A percentile compares a stretch with the other conserved stretches of the same genome.
Conservation (phyloP, 2,113 vertebrate species). For the Melanocharis versteri region DNA sequence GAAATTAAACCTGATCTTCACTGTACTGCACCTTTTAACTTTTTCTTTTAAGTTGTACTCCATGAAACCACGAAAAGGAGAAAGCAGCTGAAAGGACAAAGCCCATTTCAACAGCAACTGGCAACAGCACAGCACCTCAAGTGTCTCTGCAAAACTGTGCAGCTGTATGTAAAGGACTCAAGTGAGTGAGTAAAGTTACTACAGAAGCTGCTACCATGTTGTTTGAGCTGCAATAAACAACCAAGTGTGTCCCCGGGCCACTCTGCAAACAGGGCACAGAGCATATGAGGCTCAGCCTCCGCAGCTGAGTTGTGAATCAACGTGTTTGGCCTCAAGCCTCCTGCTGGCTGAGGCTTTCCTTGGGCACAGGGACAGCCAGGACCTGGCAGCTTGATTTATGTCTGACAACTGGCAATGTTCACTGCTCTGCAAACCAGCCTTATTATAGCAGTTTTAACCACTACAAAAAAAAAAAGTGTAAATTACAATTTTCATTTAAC, state of each 20-base stretch:
- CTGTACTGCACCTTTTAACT: neutral
- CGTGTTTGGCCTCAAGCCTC: fast-evolving
- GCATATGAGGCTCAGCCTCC: neutral
- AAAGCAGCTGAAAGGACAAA: neutral
- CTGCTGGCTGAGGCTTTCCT: neutral
- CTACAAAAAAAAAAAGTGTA: neutral
- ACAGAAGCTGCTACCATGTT: neutral
- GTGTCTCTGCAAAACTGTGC: neutral
- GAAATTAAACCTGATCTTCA: neutral
- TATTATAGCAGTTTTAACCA: neutral
- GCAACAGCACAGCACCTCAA: neutral
- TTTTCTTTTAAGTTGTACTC: neutral
- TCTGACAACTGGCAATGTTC: neutral
- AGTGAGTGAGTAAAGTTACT: neutral
- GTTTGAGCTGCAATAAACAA: neutral
- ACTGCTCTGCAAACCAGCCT: neutral
- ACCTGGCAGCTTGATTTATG: neutral
- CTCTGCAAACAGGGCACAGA: fast-evolving
- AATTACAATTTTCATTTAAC: neutral
- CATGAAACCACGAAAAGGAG: neutral
- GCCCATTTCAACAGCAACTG: neutral
- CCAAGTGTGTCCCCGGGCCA: neutral
- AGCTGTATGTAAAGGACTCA: neutral
- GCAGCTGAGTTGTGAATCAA: neutral
- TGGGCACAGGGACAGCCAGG: neutral